Evolutionary conservation across 2,113 vertebrate species (phyloP), one percentile per base, ranked within the genome.

Genomic region (Barnardius zonarius): DNA sequence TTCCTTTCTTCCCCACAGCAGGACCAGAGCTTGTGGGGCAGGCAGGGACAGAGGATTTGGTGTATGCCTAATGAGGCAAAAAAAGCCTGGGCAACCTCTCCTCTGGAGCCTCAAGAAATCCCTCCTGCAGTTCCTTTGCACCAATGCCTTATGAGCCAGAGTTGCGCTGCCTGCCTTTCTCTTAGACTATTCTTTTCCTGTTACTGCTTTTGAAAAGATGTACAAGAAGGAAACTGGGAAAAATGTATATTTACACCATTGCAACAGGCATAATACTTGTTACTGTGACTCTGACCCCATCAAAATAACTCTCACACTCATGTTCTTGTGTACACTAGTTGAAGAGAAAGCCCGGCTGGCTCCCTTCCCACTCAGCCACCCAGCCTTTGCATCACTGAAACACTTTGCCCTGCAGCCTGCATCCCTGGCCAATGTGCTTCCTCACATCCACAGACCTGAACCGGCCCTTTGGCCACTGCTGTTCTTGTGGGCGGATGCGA

Each of bases 11-110:
- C 30, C 25, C 12, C 12, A 1, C 7, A 6, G 48, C 76, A 81
- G 39, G 35, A 0, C 51, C 7, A 62, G 52, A 46, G 57, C 31
- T 12, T 72, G 37, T 14, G 81, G 72, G 59, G 13, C 74, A 25
- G 52, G 48, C 44, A 44, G 41, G 64, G 62, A 7, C 39, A 27
- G 57, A 49, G 33, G 17, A 18, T 15, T 30, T 24, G 0, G 13
- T 5, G 31, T 18, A 23, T 0, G 0, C 0, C 4, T 31, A 51
- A 9, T 22, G 77, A 67, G 12, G 43, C 44, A 5, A 1, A 9
- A 54, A 62, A 30, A 28, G 22, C 13, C 55, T 1, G 20, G 68
- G 72, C 85, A 79, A 70, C 11, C 37, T 37, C 24, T 77, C 48
- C 63, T 61, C 30, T 1, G 2, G 39, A 48, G 37, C 54, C 20